Percentiles rank a stretch among this genome's conserved stretches.
Conservation (phyloP, 2,113 vertebrate species). For the Microtus oregoni region DNA sequence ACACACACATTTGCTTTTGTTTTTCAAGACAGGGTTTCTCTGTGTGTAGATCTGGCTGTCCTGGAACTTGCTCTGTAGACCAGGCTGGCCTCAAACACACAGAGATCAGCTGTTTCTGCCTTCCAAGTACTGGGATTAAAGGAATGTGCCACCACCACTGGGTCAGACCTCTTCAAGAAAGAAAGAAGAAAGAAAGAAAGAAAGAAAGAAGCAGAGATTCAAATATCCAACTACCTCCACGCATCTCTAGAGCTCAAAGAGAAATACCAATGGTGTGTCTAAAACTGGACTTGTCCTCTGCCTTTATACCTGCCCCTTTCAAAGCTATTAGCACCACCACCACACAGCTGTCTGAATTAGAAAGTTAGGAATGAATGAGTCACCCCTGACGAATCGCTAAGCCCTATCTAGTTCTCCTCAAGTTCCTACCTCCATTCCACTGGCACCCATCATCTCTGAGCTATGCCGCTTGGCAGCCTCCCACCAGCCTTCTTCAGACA, state of each 20-base stretch:
- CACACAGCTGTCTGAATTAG: constrained; percentile 22
- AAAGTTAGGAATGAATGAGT: constrained; percentile 65
- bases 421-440: background rate
- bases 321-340: background rate
- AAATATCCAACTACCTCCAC: background rate
- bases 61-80: no score
- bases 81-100: no score
- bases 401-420: constrained; percentile 10
- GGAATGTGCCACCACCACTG: no score
- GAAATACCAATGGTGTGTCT: background rate
- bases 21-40: no score
- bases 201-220: background rate
- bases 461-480: background rate
- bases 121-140: no score
- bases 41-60: no score
- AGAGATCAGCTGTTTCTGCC: no score
- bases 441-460: background rate
- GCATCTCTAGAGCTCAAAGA: background rate
- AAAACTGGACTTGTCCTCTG: background rate
- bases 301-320: background rate
- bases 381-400: constrained; percentile 34
- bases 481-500: background rate
- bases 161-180: no score
- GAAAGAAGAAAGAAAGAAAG: no score
- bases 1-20: no score